phyloP scores from a whole-genome alignment of 2,797 vertebrate genomes.

The Cossypha caffra region DNA sequence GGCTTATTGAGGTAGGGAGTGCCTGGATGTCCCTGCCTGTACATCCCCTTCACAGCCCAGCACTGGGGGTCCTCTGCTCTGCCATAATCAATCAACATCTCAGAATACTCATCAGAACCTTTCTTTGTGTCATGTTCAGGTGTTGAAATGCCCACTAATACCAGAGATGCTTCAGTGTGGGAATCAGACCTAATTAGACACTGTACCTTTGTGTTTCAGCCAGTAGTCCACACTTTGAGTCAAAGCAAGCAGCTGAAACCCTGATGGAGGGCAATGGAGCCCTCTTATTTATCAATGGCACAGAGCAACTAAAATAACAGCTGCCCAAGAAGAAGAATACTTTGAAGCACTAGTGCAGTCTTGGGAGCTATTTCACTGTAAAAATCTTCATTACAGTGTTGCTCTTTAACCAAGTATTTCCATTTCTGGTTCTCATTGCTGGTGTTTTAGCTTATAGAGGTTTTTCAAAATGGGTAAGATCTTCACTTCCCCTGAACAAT shows the following conservation, averaged over 20 bases:
- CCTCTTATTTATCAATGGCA: not conserved
- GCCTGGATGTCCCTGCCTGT: not conserved
- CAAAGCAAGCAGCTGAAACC: not conserved
- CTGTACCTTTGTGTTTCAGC: not conserved
- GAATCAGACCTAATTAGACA: not conserved
- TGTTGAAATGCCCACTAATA: not conserved
- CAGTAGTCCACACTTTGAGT: not conserved
- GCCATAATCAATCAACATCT: not conserved
- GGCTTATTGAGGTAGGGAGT: not conserved
- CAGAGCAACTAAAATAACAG: not conserved
- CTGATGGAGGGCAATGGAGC: not conserved
- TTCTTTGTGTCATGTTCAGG: not conserved
- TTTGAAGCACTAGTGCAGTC: not conserved
- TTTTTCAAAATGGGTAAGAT: not conserved
- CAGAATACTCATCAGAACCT: not conserved
- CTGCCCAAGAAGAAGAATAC: not conserved
- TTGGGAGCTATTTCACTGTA: not conserved
- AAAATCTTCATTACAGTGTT: not conserved
- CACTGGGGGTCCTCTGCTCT: not conserved
- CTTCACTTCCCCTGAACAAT: not conserved
- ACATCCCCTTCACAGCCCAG: not conserved
- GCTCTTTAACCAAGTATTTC: not conserved
- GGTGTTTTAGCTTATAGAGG: not conserved
- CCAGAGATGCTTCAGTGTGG: not conserved
- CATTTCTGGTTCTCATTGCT: not conserved